Evolutionary conservation across 2,797 vertebrate species (phyloP), one percentile per base, ranked within the genome.

Genomic region (Esox lucius): DNA sequence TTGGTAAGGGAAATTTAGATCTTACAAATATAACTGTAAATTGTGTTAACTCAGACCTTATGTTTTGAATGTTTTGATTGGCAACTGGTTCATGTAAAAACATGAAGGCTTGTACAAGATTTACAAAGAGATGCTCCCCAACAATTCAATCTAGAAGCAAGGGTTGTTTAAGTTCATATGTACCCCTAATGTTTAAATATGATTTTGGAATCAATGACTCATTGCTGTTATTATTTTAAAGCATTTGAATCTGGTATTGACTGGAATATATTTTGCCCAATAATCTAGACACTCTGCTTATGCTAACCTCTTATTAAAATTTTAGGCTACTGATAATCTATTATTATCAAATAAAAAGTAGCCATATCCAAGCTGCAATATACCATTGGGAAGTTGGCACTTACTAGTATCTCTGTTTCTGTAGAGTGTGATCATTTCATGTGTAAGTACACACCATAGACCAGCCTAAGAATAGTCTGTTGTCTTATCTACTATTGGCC

Each of bases 1-100:
- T 89, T 84, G 42, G 74, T 86, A 90, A 89, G 87, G 75, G 85
- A 92, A 87, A 87, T 90, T 82, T 88, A 88, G 79, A 78, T 71
- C 82, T 73, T 84, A 81, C 78, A 84, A 89, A 90, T 88, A 84
- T 88, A 88, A 73, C 71, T 65, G 5, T 82, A 59, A 80, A 73
- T 69, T 9, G 6, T 81, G 80, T 88, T 26, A 71, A 79, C 69
- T 56, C n/a, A 82, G 75, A 75, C 17, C 9, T 53, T 80, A 68
- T 59, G 28, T 70, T 83, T 80, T 70, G 59, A 79, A 78, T 83
- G 78, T 85, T 85, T 81, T 80, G 46, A 89, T 79, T 84, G 72
- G 80, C 85, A 79, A 81, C 68, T 69, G 28, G 9, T 78, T 86
- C 24, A 70, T 31, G 33, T 39, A 35, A 65, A 76, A 80, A 81